Evolutionary conservation across 2,888 invertebrate species (phyloP).

Genomic region (Tipula confusa): DNA sequence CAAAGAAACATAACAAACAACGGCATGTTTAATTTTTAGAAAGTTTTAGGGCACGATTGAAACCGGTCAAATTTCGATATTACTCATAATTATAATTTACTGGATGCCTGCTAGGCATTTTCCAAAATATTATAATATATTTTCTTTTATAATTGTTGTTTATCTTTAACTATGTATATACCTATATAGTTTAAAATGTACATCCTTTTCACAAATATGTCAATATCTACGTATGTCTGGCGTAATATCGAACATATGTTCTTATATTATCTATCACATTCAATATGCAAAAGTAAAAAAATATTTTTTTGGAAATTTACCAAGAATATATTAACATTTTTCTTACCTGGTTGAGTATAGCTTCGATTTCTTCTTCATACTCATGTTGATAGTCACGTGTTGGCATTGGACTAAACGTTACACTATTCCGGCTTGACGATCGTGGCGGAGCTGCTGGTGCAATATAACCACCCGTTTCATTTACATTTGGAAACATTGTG

Average conservation of each 20-base stretch:
- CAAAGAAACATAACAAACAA: too few relatives aligned
- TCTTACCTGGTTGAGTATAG: conserved; percentile 49
- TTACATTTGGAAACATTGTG: conserved; percentile 53
- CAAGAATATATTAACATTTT: neutral
- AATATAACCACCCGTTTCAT: conserved; percentile 49
- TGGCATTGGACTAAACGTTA: conserved; percentile 47
- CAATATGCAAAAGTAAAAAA: neutral
- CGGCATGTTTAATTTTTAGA: too few relatives aligned
- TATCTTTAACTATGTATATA: neutral
- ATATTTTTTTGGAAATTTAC: neutral
- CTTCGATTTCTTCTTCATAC: conserved; percentile 47
- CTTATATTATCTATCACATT: neutral
- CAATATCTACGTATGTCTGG: neutral
- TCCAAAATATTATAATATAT: neutral
- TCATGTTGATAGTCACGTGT: conserved; percentile 50
- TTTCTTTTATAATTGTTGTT: neutral
- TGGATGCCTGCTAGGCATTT: neutral
- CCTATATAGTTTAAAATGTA: neutral
- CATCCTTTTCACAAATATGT: neutral
- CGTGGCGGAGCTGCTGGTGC: conserved; percentile 40
- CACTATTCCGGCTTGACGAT: conserved; percentile 39
- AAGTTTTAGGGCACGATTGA: too few relatives aligned
- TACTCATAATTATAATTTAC: neutral
- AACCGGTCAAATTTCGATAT: neutral
- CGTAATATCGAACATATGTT: neutral